Evolutionary conservation across 1,140 invertebrate genomes (phyloP).

Genomic region (Conopomorpha cramerella): DNA sequence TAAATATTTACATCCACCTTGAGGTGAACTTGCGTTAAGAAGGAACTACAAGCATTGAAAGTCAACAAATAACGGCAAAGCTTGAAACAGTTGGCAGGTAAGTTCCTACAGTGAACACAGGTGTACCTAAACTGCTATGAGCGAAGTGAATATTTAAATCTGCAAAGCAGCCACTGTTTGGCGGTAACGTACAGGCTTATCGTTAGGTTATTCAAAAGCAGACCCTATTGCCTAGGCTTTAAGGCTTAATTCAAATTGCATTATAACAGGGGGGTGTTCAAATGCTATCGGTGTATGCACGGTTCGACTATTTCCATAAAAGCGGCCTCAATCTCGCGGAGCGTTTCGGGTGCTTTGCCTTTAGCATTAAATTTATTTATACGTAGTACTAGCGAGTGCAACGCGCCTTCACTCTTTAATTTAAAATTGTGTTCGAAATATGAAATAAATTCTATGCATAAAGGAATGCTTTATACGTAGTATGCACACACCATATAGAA

Average conservation of each 20-base stretch:
- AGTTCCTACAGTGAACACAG: conserved; percentile 37
- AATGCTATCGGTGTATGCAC: conserved; percentile 40
- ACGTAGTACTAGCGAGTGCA: too few species aligned
- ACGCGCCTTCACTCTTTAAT: too few species aligned
- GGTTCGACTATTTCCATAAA: conserved; percentile 54
- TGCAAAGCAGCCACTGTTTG: not conserved
- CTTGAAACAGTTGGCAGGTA: too few species aligned
- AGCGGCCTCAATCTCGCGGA: conserved; percentile 57
- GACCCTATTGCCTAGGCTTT: not conserved
- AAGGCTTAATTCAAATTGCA: not conserved
- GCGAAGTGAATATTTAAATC: conserved; percentile 49
- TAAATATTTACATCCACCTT: too few species aligned
- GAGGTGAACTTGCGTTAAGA: too few species aligned
- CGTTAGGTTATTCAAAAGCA: not conserved
- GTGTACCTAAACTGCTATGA: conserved; percentile 40
- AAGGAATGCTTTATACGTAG: too few species aligned
- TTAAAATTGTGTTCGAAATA: too few species aligned
- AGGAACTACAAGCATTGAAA: too few species aligned
- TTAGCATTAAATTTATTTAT: too few species aligned
- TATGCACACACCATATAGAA: too few species aligned
- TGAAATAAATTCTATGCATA: too few species aligned
- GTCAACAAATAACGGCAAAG: too few species aligned
- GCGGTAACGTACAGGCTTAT: not conserved
- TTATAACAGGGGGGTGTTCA: conserved; percentile 12
- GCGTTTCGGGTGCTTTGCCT: conserved; percentile 48